phyloP scores from a whole-genome alignment of 2,797 vertebrate species.

The Rhyacichthys aspro region DNA sequence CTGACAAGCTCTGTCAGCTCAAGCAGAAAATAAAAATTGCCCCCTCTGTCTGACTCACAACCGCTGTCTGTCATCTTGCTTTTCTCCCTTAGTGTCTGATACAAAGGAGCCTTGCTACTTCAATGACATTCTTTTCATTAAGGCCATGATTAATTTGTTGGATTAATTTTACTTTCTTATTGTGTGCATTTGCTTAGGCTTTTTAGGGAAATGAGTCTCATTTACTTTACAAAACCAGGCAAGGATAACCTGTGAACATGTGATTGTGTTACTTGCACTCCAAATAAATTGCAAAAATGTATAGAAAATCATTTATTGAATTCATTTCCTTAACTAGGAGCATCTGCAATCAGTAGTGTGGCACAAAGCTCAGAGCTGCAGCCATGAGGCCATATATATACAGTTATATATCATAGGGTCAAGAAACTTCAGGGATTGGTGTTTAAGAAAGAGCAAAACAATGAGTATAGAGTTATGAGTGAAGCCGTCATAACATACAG shows the following conservation, averaged over 20 bases:
- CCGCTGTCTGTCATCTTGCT: slow-evolving; percentile 16
- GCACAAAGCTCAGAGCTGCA: slow-evolving; percentile 41
- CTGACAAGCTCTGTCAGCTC: slow-evolving; percentile 24
- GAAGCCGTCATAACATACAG: too few relatives aligned
- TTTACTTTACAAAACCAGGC: too few relatives aligned
- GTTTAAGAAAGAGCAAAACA: too few relatives aligned
- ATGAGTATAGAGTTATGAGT: too few relatives aligned
- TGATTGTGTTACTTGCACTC: not conserved
- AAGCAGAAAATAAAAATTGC: slow-evolving; percentile 39
- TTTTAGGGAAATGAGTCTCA: too few relatives aligned
- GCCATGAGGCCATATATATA: slow-evolving; percentile 18
- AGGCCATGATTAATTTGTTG: not conserved
- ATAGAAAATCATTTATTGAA: slow-evolving; percentile 51
- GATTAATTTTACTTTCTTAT: not conserved
- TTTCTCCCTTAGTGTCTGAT: slow-evolving; percentile 10
- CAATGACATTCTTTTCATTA: not conserved
- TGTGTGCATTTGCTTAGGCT: too few relatives aligned
- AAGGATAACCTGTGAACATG: too few relatives aligned
- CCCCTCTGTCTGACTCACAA: slow-evolving; percentile 28
- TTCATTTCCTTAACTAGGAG: slow-evolving; percentile 60
- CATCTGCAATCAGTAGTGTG: slow-evolving; percentile 34
- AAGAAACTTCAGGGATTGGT: too few relatives aligned
- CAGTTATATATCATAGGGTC: too few relatives aligned
- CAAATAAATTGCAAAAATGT: not conserved
- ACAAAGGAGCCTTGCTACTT: not conserved